phyloP scores from a whole-genome alignment of 2,888 invertebrate genomes.

The Epinotia bilunana region DNA sequence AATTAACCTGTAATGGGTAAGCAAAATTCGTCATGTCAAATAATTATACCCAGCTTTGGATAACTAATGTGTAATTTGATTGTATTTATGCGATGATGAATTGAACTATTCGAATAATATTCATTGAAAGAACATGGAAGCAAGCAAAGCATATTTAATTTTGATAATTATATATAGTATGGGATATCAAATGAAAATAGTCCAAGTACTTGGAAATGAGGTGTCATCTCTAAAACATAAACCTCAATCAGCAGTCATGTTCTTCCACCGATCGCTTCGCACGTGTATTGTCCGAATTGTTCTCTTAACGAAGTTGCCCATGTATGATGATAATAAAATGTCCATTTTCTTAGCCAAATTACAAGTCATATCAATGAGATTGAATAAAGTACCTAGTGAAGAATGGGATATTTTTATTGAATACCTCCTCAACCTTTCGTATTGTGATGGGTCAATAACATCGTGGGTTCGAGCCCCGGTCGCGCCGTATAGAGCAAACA shows the following conservation, averaged over 20 bases:
- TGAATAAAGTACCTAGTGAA: conserved; percentile 78
- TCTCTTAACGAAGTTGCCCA: conserved; percentile 55
- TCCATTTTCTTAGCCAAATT: conserved; percentile 80
- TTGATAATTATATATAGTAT: too few species aligned
- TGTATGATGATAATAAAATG: conserved; percentile 60
- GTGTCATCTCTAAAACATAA: too few species aligned
- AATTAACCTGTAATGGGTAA: too few species aligned
- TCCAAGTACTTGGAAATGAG: too few species aligned
- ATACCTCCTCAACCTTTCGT: background rate
- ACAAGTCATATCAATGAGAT: conserved; percentile 83
- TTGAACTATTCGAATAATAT: too few species aligned
- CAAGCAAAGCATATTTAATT: too few species aligned
- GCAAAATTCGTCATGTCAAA: too few species aligned
- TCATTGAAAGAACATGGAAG: too few species aligned
- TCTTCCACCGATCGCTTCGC: conserved; percentile 37
- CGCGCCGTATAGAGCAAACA: too few species aligned
- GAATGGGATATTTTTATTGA: conserved; percentile 52
- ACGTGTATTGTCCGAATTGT: conserved; percentile 8
- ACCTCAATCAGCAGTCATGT: conserved; percentile 14
- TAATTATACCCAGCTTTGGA: background rate
- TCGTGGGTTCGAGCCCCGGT: too few species aligned
- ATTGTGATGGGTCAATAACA: too few species aligned
- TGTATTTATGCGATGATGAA: background rate
- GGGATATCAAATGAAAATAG: too few species aligned
- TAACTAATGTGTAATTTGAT: background rate